Conservation (phyloP, 1,140 invertebrate species). For the Frieseomelitta varia region DNA sequence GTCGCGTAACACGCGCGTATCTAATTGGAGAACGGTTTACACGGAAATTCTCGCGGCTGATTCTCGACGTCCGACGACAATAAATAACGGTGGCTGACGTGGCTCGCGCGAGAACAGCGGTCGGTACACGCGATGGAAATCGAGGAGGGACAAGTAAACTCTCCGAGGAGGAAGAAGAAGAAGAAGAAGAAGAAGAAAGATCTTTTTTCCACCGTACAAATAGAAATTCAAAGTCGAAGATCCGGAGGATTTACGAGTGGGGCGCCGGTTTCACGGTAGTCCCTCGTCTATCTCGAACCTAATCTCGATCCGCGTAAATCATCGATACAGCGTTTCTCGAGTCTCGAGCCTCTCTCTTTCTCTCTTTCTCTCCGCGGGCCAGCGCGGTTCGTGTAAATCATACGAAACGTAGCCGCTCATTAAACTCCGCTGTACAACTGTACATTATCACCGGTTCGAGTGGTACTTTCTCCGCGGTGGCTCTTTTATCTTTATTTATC, state of each 20-base stretch:
- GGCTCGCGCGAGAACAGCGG: constrained; percentile 16
- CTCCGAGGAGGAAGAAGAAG: background rate
- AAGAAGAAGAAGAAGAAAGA: too few species aligned
- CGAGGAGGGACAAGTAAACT: background rate
- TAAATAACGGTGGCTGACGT: constrained; percentile 25
- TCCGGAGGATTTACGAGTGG: constrained; percentile 19
- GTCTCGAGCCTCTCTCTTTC: background rate
- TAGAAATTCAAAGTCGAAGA: constrained; percentile 23
- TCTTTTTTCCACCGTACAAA: background rate
- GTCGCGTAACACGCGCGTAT: constrained; percentile 19
- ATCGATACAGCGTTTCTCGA: constrained; percentile 8
- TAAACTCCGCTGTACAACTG: constrained; percentile 43
- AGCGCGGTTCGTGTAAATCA: constrained; percentile 42
- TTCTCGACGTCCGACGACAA: background rate
- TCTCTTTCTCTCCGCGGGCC: background rate
- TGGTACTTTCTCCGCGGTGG: constrained; percentile 42
- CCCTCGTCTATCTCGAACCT: constrained; percentile 25
- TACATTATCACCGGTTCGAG: constrained; percentile 39
- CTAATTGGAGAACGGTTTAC: constrained; percentile 46
- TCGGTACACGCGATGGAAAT: constrained; percentile 26
- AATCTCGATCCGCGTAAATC: constrained; percentile 54
- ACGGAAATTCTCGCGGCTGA: constrained; percentile 23
- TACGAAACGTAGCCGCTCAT: constrained; percentile 52
- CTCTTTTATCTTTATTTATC: constrained; percentile 50
- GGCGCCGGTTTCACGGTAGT: constrained; percentile 37